These are phyloP conservation scores for Helostoma temminkii DNA, from an alignment of 2,797 vertebrate species.

Conservation along the genomic window DNA sequence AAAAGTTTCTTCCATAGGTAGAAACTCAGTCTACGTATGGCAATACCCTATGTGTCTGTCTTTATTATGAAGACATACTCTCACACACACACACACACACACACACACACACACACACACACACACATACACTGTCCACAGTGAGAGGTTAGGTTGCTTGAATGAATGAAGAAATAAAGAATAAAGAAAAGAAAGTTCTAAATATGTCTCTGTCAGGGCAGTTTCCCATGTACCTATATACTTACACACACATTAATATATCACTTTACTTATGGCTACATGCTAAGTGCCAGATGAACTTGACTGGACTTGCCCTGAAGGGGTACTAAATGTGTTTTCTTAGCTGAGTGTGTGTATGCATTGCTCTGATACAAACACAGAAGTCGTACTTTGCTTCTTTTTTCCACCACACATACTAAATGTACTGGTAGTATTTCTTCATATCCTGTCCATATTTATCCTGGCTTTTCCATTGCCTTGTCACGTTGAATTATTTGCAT, in stretches of 20 bases:
- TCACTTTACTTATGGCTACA: constrained; percentile 64
- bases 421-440: neutral
- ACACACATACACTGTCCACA: too few relatives aligned
- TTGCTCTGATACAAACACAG: constrained; percentile 27
- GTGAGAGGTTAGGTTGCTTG: constrained; percentile 41
- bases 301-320: constrained; percentile 58
- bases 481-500: neutral
- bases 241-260: constrained; percentile 50
- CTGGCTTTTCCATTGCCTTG: neutral
- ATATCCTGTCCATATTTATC: neutral
- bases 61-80: too few relatives aligned
- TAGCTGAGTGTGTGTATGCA: constrained; percentile 35
- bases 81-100: too few relatives aligned
- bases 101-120: too few relatives aligned
- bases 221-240: constrained; percentile 44
- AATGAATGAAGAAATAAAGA: constrained; percentile 30
- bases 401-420: neutral
- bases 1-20: too few relatives aligned
- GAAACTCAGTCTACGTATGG: too few relatives aligned
- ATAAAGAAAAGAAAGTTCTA: too few relatives aligned
- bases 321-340: constrained; percentile 62
- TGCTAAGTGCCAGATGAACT: constrained; percentile 64
- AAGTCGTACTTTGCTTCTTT: constrained; percentile 1
- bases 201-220: constrained; percentile 17
- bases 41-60: too few relatives aligned